Percentiles rank a stretch among this genome's conserved stretches.
These are phyloP conservation scores for Phaonia tiefii DNA, from an alignment of 2,888 invertebrate genomes.

Conservation along the genomic window DNA sequence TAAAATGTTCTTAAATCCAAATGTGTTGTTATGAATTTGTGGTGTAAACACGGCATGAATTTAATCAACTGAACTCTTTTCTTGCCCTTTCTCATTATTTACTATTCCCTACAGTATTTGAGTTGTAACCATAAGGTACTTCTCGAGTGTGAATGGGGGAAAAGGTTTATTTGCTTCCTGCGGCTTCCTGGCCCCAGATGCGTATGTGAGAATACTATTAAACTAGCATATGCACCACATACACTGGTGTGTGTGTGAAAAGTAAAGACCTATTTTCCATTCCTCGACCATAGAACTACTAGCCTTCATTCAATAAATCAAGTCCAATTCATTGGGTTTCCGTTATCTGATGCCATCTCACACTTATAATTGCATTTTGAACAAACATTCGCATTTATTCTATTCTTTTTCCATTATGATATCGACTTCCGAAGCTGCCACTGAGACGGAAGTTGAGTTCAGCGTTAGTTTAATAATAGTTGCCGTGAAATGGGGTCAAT, in stretches of 20 bases:
- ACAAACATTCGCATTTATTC: background rate
- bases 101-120: too few relatives aligned
- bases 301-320: constrained; percentile 46
- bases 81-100: too few relatives aligned
- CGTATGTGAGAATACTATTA: too few relatives aligned
- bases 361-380: constrained; percentile 43
- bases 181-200: too few relatives aligned
- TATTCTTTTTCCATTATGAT: background rate
- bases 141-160: too few relatives aligned
- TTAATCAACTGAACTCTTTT: constrained; percentile 42
- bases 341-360: constrained; percentile 17
- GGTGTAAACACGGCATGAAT: constrained; percentile 13
- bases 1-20: constrained; percentile 19
- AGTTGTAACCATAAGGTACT: too few relatives aligned
- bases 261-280: constrained; percentile 1
- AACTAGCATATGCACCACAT: too few relatives aligned
- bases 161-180: too few relatives aligned
- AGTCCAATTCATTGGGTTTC: constrained; percentile 31
- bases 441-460: constrained; percentile 9
- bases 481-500: constrained; percentile 44
- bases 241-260: constrained; percentile 15
- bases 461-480: too few relatives aligned
- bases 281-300: background rate
- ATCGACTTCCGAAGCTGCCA: constrained; percentile 4
- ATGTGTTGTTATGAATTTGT: background rate